phyloP scores from a whole-genome alignment of 2,888 invertebrate genomes.

The Kuschelorhynchus macadamiae region DNA sequence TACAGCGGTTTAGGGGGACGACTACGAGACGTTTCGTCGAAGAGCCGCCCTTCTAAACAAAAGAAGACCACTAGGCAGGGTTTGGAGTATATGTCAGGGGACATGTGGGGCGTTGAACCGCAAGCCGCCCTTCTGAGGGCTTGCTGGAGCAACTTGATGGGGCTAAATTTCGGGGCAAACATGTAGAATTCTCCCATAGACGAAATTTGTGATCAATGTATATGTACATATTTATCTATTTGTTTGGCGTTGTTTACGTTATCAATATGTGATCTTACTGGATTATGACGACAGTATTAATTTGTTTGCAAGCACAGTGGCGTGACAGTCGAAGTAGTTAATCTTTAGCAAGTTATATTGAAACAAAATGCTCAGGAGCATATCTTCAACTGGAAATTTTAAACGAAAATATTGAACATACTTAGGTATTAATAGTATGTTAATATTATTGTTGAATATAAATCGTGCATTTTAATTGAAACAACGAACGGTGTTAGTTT shows the following conservation, averaged over 20 bases:
- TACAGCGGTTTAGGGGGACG: constrained; percentile 11
- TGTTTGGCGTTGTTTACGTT: background rate
- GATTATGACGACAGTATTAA: too few species aligned
- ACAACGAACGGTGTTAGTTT: too few species aligned
- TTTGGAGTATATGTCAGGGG: background rate
- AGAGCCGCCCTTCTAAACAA: background rate
- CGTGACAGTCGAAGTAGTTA: too few species aligned
- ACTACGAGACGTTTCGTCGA: background rate
- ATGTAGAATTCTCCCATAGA: constrained; percentile 15
- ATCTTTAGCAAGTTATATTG: too few species aligned
- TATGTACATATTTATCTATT: constrained; percentile 12
- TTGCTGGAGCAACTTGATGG: constrained; percentile 44
- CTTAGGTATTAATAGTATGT: too few species aligned
- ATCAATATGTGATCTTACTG: too few species aligned
- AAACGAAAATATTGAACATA: too few species aligned
- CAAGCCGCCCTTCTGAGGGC: constrained; percentile 40
- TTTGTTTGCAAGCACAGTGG: too few species aligned
- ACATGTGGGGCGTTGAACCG: constrained; percentile 23
- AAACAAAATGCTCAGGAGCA: too few species aligned
- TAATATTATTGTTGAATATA: too few species aligned
- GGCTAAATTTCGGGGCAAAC: constrained; percentile 37
- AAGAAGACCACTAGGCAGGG: background rate
- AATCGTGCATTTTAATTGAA: too few species aligned
- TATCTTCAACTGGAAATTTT: too few species aligned
- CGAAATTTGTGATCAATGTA: constrained; percentile 28